phyloP scores from a whole-genome alignment of 2,888 invertebrate species.

The Meta bourneti region DNA sequence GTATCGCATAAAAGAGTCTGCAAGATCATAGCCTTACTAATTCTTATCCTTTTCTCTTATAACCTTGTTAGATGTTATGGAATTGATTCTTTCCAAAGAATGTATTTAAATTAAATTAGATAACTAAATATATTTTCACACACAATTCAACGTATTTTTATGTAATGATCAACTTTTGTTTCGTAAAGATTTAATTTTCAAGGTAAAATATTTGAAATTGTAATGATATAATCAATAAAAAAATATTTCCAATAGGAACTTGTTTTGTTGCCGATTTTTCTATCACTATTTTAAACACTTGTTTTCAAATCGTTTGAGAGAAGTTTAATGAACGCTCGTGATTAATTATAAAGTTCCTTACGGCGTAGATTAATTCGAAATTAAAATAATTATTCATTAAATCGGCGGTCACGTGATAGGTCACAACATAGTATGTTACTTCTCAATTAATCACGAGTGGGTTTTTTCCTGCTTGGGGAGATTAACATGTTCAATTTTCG shows the following conservation, averaged over 20 bases:
- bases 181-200: too few species aligned
- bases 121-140: too few species aligned
- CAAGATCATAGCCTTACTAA: too few species aligned
- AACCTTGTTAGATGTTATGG: too few species aligned
- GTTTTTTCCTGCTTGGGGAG: slow-evolving; percentile 9
- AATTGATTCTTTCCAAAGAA: too few species aligned
- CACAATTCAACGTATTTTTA: too few species aligned
- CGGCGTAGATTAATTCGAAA: slow-evolving; percentile 22
- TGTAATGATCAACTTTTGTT: too few species aligned
- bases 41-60: too few species aligned
- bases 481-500: slow-evolving; percentile 55
- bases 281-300: background rate
- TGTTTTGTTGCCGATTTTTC: background rate
- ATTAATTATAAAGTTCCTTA: slow-evolving; percentile 13
- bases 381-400: slow-evolving; percentile 42
- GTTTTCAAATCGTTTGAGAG: background rate
- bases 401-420: slow-evolving; percentile 11
- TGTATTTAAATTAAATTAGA: too few species aligned
- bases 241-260: background rate
- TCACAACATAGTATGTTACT: slow-evolving; percentile 15
- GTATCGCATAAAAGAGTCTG: too few species aligned
- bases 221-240: too few species aligned
- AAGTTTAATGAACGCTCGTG: background rate
- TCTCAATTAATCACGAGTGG: slow-evolving; percentile 50
- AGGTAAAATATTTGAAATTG: too few species aligned